Evolutionary conservation across 1,140 invertebrate genomes (phyloP).

Genomic region (Caenorhabditis elegans): WBcel235 BX284602.5:11330501-11331000

Average conservation of each 20-base stretch:
- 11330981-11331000: too few relatives aligned
- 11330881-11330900: too few relatives aligned
- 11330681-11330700: conserved; percentile 9
- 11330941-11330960: too few relatives aligned
- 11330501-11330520: background rate
- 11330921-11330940: too few relatives aligned
- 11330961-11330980: too few relatives aligned
- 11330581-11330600: background rate
- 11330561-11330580: conserved; percentile 13
- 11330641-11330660: background rate
- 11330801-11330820: background rate
- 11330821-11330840: too few relatives aligned
- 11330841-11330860: too few relatives aligned
- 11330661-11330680: background rate
- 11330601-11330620: background rate
- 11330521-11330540: background rate
- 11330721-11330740: background rate
- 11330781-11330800: too few relatives aligned
- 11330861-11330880: too few relatives aligned
- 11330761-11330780: background rate
- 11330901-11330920: too few relatives aligned
- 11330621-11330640: background rate
- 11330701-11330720: too few relatives aligned
- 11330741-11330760: background rate
- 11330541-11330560: conserved; percentile 10